Evolutionary conservation across 2,888 invertebrate genomes (phyloP), one percentile per base, ranked within the genome.

Genomic region (Tenthredo livida): DNA sequence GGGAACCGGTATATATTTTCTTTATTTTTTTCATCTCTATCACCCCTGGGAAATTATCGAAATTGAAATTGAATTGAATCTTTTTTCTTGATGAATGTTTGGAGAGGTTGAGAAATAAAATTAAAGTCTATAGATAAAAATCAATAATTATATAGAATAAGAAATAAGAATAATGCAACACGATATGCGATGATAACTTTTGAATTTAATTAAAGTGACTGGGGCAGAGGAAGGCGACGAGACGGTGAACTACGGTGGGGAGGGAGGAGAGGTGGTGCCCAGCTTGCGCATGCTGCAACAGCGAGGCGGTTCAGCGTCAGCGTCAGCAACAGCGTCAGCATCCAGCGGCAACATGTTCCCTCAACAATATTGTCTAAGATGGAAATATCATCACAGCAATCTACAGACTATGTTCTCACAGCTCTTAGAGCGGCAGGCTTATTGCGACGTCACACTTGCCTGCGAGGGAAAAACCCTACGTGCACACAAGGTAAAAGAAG

Each of bases 301-400:
- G 89, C 91, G 91, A 87, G 90, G 89, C 89, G 88, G 89, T 89
- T 87, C 89, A 87, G 89, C 88, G 86, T 87, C 89, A 87, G 89
- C 88, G 86, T 89, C 90, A 89, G 88, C 89, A 89, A 89, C 91
- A 88, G 89, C 90, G 40, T 85, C 86, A 85, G 87, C 87, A 72
- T 84, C 87, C 85, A 86, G 33, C 88, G 65, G 83, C 87, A 94
- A 94, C 93, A 97, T 97, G 97, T 95, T 96, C 94, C 96, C 97
- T 85, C 98, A 98, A 94, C 98, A 98, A 94, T 98, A 98, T 94
- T 98, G 98, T 93, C 94, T 98, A 89, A 94, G 98, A 94, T 98
- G 98, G 98, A 98, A 98, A 92, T 97, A 98, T 94, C 98, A 98
- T 94, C 97, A 98, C 94, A 96, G 97, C 88, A 98, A 98, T 93